Percentiles rank a stretch among this genome's conserved stretches.
Conservation (phyloP, 2,888 invertebrate species). For the Esperia sulphurella region DNA sequence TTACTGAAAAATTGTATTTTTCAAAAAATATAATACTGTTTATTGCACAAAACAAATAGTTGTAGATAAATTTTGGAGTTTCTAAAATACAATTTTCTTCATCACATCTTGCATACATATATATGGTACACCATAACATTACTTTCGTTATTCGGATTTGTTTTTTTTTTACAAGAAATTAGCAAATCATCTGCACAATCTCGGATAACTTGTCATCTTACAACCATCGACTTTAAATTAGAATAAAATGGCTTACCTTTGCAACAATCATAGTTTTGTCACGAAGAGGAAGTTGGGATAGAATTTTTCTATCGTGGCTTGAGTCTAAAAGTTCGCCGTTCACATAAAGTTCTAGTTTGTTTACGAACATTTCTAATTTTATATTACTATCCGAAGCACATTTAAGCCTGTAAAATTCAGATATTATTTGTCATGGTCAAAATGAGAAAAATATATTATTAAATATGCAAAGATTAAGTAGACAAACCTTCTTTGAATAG, state of each 20-base stretch:
- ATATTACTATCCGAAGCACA: conserved; percentile 80
- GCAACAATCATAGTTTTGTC: conserved; percentile 90
- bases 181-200: too few species aligned
- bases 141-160: too few species aligned
- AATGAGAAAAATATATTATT: neutral
- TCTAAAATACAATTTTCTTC: too few species aligned
- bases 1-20: too few species aligned
- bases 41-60: too few species aligned
- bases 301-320: conserved; percentile 90
- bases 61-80: too few species aligned
- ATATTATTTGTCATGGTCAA: too few species aligned
- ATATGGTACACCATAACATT: too few species aligned
- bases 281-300: conserved; percentile 90
- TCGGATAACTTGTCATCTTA: too few species aligned
- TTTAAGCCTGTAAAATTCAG: conserved; percentile 57
- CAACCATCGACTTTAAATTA: neutral
- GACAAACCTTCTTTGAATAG: conserved; percentile 82
- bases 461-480: neutral
- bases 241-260: conserved; percentile 43
- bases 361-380: conserved; percentile 94
- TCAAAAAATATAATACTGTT: too few species aligned
- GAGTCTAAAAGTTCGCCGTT: conserved; percentile 94
- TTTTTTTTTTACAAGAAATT: too few species aligned
- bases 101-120: too few species aligned
- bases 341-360: conserved; percentile 94